Base-by-base conservation (phyloP, 2,888 invertebrate genomes). In the Beris morrisii region DNA sequence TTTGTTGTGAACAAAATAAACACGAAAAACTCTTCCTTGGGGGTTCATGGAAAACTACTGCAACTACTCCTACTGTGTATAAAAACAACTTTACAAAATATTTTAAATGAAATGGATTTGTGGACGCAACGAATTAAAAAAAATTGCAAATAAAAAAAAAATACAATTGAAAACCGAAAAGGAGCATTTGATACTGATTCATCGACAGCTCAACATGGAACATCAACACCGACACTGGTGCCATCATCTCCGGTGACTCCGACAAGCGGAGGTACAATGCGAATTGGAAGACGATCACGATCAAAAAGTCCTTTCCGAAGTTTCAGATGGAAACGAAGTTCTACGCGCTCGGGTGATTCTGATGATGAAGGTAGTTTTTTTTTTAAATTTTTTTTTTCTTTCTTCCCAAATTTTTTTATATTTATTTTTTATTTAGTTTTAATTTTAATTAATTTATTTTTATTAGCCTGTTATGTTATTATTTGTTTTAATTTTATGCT, bases 241-340 rank as follows among this genome's bases (percentile, higher is more conserved):
- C 57, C 46, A 32, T 64, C 65, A 46, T 66, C 70, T 66, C 67
- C 72, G 57, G 63, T 66, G 22, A 71, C 71, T 67, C 69, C 74
- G 31, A 79, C 80, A 70, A 75, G 80, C 71, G 78, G 81, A 5
- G 76, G 80, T 58, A 76, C 77, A 46, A 75, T 79, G 13, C 75
- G 80, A 69, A 74, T 74, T 82, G 74, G 84, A 81, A 69, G 73
- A 64, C 71, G 73, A 44, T 92, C 94, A 75, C 88, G 95, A 77
- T 94, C 94, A 85, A 94, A 94, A 85, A 94, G 94, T 76, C 95
- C 95, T 70, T 95, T 95, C 88, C 86, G 93, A 79, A 93, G 92
- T 84, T 93, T 93, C 87, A 87, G 93, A 72, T 93, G 93, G 93
- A 90, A 90, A 84, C 92, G 92, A 80, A 87, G 89, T 72, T 85